Conservation (phyloP, 2,797 vertebrate species). For the Pseudocheirus occidentalis region DNA sequence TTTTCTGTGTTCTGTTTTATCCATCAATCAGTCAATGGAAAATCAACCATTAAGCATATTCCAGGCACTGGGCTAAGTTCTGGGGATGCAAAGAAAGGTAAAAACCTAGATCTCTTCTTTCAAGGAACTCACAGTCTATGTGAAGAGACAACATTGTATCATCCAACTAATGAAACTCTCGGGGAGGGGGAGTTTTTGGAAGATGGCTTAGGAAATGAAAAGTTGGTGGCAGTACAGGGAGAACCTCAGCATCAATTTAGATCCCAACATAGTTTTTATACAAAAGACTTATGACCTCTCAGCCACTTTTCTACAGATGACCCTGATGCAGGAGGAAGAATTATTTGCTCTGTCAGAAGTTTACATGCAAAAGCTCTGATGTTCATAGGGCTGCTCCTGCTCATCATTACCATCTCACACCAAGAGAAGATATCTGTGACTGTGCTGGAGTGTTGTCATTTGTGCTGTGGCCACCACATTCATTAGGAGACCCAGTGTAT, state of each 20-base stretch:
- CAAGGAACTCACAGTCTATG: not conserved
- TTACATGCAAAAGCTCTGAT: not conserved
- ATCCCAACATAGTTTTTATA: not conserved
- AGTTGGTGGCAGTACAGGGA: not conserved
- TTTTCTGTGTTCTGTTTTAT: slow-evolving; percentile 16
- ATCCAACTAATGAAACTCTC: not conserved
- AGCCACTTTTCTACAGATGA: not conserved
- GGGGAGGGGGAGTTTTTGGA: not conserved
- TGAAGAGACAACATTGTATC: not conserved
- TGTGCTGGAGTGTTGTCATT: not conserved
- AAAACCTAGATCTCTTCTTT: not conserved
- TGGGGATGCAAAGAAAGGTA: not conserved
- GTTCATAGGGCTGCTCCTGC: not conserved
- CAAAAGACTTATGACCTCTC: not conserved
- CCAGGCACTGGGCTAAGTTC: not conserved
- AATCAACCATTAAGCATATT: not conserved
- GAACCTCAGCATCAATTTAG: not conserved
- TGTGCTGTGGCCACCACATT: not conserved
- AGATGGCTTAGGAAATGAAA: not conserved
- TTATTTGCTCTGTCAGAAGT: not conserved
- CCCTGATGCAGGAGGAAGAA: not conserved
- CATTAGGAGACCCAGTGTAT: not conserved
- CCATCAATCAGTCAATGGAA: not conserved
- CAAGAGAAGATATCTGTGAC: not conserved
- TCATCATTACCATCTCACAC: not conserved